Evolutionary conservation across 2,888 invertebrate species (phyloP).

Genomic region (Chesias legatella): DNA sequence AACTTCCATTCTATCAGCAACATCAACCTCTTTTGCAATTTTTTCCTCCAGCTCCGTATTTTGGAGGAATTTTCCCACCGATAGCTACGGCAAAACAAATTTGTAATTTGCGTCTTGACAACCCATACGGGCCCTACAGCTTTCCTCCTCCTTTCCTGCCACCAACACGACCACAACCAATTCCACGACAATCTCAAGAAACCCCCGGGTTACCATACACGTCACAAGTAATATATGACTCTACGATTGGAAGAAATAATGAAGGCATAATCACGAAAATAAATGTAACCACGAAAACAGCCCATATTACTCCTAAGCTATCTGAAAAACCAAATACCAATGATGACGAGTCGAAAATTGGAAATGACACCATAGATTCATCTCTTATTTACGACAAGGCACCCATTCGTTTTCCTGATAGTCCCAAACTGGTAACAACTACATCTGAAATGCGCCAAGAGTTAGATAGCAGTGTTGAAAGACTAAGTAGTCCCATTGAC

Average conservation of each 20-base stretch:
- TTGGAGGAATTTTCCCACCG: background rate
- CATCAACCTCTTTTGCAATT: background rate
- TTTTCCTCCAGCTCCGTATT: background rate
- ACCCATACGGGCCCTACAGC: slow-evolving; percentile 8
- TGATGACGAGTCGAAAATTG: background rate
- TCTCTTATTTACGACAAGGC: background rate
- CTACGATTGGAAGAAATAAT: slow-evolving; percentile 30
- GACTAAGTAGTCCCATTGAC: background rate
- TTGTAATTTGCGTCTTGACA: background rate
- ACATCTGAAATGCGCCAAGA: slow-evolving; percentile 12
- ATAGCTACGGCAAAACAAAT: background rate
- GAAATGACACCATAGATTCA: background rate
- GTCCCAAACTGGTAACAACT: background rate
- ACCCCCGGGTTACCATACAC: background rate
- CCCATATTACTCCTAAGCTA: too few species aligned
- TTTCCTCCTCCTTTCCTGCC: slow-evolving; percentile 9
- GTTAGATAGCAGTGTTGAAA: slow-evolving; percentile 1
- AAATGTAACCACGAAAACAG: slow-evolving; percentile 16
- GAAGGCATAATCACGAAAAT: slow-evolving; percentile 31
- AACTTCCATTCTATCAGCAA: background rate
- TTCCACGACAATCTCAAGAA: slow-evolving; percentile 7
- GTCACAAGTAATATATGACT: slow-evolving; percentile 2
- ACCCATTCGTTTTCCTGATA: background rate
- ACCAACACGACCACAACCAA: slow-evolving; percentile 17
- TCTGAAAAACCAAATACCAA: background rate